A percentile compares a stretch with the other conserved stretches of the same genome.
Evolutionary conservation across 2,113 vertebrate genomes (phyloP).

Genomic region (Nothobranchius kuhntae): DNA sequence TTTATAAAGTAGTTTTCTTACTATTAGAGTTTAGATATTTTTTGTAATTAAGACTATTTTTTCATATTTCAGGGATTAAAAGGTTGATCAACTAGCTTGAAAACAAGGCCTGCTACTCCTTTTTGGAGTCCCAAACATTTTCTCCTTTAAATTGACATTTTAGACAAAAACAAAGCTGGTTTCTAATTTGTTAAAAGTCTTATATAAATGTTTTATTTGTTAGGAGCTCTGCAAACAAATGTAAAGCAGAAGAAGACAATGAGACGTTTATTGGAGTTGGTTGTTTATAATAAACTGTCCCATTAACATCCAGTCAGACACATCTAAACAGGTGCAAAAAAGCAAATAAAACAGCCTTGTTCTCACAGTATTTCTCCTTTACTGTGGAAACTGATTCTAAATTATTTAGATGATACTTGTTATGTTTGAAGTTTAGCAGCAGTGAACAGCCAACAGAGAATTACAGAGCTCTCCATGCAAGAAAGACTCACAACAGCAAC

Average conservation of each 20-base stretch:
- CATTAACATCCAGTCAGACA: conserved; percentile 47
- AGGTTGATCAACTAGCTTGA: background rate
- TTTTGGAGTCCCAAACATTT: background rate
- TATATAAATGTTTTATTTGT: background rate
- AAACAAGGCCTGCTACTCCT: background rate
- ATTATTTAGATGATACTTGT: conserved; percentile 32
- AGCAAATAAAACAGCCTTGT: conserved; percentile 22
- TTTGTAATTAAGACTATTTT: too few relatives aligned
- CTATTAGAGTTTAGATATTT: too few relatives aligned
- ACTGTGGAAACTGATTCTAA: conserved; percentile 30
- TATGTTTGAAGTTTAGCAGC: conserved; percentile 22
- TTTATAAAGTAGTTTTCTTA: too few relatives aligned
- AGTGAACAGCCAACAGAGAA: conserved; percentile 29
- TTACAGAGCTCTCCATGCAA: conserved; percentile 20
- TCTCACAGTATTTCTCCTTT: conserved; percentile 7
- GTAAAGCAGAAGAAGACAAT: conserved; percentile 43
- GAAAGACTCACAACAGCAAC: conserved; percentile 7
- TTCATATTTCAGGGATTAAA: background rate
- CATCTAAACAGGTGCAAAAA: conserved; percentile 43
- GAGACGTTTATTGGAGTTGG: conserved; percentile 52
- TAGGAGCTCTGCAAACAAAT: conserved; percentile 32
- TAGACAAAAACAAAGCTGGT: conserved; percentile 14
- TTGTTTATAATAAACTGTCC: conserved; percentile 47
- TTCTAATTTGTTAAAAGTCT: conserved; percentile 10
- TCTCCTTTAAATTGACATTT: conserved; percentile 10